Base-by-base conservation (phyloP, 2,888 invertebrate genomes). In the Eilema caniola region DNA sequence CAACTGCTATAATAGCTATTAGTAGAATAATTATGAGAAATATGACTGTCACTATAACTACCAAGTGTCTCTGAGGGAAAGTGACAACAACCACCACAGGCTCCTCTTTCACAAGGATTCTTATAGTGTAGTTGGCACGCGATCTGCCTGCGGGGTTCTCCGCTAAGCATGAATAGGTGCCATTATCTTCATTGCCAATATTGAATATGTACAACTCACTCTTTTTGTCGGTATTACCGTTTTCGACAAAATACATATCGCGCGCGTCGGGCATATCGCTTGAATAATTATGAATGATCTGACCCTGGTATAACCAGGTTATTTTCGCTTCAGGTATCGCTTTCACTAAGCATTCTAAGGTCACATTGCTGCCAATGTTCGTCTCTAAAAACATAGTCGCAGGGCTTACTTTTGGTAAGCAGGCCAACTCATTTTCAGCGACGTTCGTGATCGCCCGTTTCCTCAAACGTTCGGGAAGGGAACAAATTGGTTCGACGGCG, bases 271-370 rank as follows among this genome's bases (percentile, higher is more conserved):
- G 95, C 31, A 96, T 96, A 78, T 97, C 95, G 76, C 90, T 95
- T 60, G 97, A 96, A 86, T 97, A 97, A 92, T 97, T 98, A 88
- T 97, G 97, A 86, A 98, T 96, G 74, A 97, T 96, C 90, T 97
- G 97, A 61, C 98, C 98, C 88, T 98, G 97, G 92, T 98, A 98
- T 88, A 97, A 96, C 98, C 98, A 98, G 4, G 97, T 96, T 65
- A 98, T 96, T 86, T 96, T 97, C 12, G 98, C 98, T 89, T 97
- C 97, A 0, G 98, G 98, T 70, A 97, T 96, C 53, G 98, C 98
- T 75, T 97, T 97, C 41, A 98, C 97, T 86, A 97, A 96, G 90
- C 98, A 98, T 80, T 97, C 96, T 62, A 98, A 94, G 23, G 98
- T 98, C 66, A 98, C 96, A 88, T 98, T 98, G 80, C 97, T 97